Evolutionary conservation across 2,888 invertebrate species (phyloP), one percentile per base, ranked within the genome.

Genomic region (Metalampra italica): DNA sequence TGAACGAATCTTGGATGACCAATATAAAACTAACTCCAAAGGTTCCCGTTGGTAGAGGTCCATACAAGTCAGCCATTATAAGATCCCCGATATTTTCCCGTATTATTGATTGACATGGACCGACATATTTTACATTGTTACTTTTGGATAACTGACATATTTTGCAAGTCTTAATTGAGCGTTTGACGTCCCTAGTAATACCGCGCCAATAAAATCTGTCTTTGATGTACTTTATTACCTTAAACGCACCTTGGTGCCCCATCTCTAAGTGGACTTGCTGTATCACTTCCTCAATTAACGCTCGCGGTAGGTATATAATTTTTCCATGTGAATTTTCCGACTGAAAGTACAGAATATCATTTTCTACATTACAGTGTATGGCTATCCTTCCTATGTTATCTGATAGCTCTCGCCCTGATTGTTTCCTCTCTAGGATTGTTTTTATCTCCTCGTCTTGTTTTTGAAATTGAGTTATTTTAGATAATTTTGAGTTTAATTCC

Each of bases 201-300:
- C 52, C 45, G 8, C 9, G 15, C 59, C 60, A 62, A 48, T 54
- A 62, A 38, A 57, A 54, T n/a, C 62, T 36, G 14, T 55, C 51
- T 12, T 43, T 54, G 0, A 60, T 14, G 36, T 56, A 57, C 43
- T 54, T 57, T 1, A 55, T 47, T 8, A 57, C 38, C 32, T 60
- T 63, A 38, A 43, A 54, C 3, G 50, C 44, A 1, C 62, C 60
- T 45, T 58, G 57, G 43, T 62, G 60, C 0, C 59, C 62, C 59
- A 60, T 60, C 38, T 62, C 62, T 30, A 34, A 0, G 38, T 62
- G 59, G 5, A 54, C 34, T 32, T 59, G 56, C n/a, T 8, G 12
- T 5, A 51, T 47, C 15, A 57, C 12, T 0, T 49, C 49, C 12
- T 11, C 29, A n/a, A 40, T 37, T 32, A 55, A 42, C 1, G 0